phyloP scores from a whole-genome alignment of 2,888 invertebrate species.

The Ormia ochracea region DNA sequence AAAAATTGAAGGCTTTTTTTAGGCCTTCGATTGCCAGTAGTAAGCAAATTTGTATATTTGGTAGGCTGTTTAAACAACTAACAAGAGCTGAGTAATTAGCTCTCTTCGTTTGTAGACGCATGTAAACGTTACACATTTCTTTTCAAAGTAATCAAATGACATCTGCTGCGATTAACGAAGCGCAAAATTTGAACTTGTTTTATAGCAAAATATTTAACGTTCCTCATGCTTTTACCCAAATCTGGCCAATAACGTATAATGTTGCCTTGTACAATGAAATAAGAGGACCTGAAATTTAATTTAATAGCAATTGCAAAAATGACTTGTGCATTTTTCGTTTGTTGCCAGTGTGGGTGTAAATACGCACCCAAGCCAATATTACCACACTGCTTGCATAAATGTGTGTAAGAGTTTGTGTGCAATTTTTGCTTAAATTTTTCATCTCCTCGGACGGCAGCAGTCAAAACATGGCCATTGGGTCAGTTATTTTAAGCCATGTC shows the following conservation, averaged over 20 bases:
- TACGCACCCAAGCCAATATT: neutral
- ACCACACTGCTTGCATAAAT: too few species aligned
- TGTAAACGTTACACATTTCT: neutral
- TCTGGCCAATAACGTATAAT: conserved; percentile 21
- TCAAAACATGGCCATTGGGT: conserved; percentile 51
- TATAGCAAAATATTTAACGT: conserved; percentile 6
- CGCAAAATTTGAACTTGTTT: conserved; percentile 73
- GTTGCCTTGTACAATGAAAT: neutral
- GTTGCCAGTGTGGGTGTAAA: neutral
- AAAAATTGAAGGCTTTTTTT: neutral
- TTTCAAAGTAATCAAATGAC: conserved; percentile 62
- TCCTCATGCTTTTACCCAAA: neutral
- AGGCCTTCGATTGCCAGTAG: neutral
- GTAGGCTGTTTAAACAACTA: neutral
- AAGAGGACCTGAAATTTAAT: conserved; percentile 68
- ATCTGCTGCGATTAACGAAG: conserved; percentile 74
- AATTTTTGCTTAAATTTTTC: conserved; percentile 55
- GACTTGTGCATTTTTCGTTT: conserved; percentile 47
- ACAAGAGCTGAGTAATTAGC: conserved; percentile 46
- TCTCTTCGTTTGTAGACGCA: conserved; percentile 48
- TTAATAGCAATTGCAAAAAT: conserved; percentile 35
- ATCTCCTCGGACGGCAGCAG: conserved; percentile 44
- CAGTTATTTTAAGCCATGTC: conserved; percentile 57
- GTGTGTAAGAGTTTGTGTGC: neutral
- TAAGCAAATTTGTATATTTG: neutral